Conservation (phyloP, 2,888 invertebrate genomes). For the Hydroisotoma schaefferi region DNA sequence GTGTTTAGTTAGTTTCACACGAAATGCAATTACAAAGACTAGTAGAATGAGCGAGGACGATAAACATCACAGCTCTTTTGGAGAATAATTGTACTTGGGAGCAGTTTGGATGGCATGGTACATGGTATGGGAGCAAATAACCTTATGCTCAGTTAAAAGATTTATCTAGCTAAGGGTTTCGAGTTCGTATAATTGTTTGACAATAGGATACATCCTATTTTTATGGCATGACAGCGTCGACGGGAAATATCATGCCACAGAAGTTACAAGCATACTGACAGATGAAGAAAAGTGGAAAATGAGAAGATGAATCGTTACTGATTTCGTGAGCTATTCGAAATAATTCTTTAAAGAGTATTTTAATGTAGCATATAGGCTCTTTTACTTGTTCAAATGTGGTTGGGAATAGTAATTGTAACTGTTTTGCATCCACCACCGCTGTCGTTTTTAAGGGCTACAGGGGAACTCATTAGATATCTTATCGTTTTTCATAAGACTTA, state of each 20-base stretch:
- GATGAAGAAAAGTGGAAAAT: background rate
- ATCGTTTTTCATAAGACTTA: too few species aligned
- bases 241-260: background rate
- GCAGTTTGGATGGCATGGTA: too few species aligned
- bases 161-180: too few species aligned
- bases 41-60: background rate
- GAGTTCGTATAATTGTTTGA: background rate
- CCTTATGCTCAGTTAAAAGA: background rate
- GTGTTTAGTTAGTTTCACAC: slow-evolving; percentile 15
- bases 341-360: background rate
- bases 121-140: background rate
- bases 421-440: background rate
- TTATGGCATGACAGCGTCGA: background rate
- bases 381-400: background rate
- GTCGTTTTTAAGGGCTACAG: slow-evolving; percentile 1
- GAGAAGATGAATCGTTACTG: background rate
- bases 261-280: background rate
- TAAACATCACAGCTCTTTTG: too few species aligned
- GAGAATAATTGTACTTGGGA: too few species aligned
- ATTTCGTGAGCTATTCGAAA: background rate
- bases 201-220: slow-evolving; percentile 1
- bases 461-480: background rate
- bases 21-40: slow-evolving; percentile 6
- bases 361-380: background rate
- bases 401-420: background rate